A percentile compares a stretch with the other conserved stretches of the same genome.
These are phyloP conservation scores for Macrophya alboannulata DNA, from an alignment of 2,888 invertebrate genomes.

Conservation along the genomic window DNA sequence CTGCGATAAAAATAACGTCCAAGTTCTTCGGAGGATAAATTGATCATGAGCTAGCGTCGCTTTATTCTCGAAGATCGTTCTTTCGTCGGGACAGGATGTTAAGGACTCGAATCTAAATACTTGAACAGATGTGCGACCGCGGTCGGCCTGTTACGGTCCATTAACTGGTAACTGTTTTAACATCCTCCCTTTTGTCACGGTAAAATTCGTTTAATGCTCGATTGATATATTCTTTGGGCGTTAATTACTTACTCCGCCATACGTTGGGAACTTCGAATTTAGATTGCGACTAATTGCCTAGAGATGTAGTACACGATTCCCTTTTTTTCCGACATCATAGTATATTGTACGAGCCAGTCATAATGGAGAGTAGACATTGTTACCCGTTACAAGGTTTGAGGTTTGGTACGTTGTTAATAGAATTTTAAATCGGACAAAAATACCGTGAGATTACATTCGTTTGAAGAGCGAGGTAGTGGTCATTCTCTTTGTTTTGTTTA, in stretches of 20 bases:
- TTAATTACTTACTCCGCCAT: conserved; percentile 42
- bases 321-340: conserved; percentile 4
- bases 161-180: conserved; percentile 54
- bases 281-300: conserved; percentile 34
- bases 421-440: conserved; percentile 10
- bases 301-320: neutral
- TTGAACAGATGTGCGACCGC: conserved; percentile 55
- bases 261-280: conserved; percentile 26
- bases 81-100: conserved; percentile 52
- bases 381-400: neutral
- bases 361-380: neutral
- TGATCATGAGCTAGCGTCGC: neutral
- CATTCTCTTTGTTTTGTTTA: conserved; percentile 38
- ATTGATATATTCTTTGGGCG: conserved; percentile 52
- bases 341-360: neutral
- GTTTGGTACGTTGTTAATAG: neutral
- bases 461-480: conserved; percentile 1
- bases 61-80: conserved; percentile 11
- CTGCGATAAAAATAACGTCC: neutral
- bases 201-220: conserved; percentile 50
- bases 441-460: conserved; percentile 20
- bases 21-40: neutral
- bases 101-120: conserved; percentile 56
- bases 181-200: conserved; percentile 50
- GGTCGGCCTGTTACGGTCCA: conserved; percentile 51